Evolutionary conservation across 2,797 vertebrate genomes (phyloP), one percentile per base, ranked within the genome.

Genomic region (Neopelma chrysocephalum): DNA sequence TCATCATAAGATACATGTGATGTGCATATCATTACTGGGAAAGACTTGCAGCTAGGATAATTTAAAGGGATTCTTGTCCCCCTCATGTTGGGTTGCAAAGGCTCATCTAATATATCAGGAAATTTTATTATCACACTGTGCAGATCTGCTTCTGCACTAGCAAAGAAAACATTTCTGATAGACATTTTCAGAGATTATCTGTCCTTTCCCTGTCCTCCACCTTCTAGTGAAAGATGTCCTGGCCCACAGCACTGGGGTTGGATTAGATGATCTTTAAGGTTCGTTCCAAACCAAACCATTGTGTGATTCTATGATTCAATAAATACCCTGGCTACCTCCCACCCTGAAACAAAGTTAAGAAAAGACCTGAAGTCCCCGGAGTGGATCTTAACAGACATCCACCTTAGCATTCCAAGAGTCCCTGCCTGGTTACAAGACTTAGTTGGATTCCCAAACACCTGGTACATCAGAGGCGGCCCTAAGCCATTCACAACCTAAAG

Each of bases 111-210:
- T 48, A 13, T 0, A 5, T 15, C 21, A 66, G 51, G 58, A 79
- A 87, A 66, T 0, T 3, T 56, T 0, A 0, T 48, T 70, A 48
- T 62, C 1, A 0, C 22, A 31, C n/a, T 0, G 0, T 66, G 48
- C 7, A 53, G 10, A 25, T 60, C 51, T 51, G 29, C 43, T 83
- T 62, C 43, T 86, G 48, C 47, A 64, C 18, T 15, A 82, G n/a
- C 27, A 47, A 32, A 86, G 72, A 40, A 75, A 82, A 13, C 13
- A 50, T 78, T 85, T 80, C 48, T 60, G 48, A 53, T 3, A 32
- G 40, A 62, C 12, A 17, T 23, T 26, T 36, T 47, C 50, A 85
- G 70, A 92, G 38, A 25, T 0, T 47, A 27, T 25, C 42, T 72
- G 25, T 51, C 22, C 32, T 92, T 76, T 56, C 12, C 17, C n/a